Evolutionary conservation across 2,113 vertebrate species (phyloP), one percentile per base, ranked within the genome.

Genomic region (Bambusicola thoracicus): DNA sequence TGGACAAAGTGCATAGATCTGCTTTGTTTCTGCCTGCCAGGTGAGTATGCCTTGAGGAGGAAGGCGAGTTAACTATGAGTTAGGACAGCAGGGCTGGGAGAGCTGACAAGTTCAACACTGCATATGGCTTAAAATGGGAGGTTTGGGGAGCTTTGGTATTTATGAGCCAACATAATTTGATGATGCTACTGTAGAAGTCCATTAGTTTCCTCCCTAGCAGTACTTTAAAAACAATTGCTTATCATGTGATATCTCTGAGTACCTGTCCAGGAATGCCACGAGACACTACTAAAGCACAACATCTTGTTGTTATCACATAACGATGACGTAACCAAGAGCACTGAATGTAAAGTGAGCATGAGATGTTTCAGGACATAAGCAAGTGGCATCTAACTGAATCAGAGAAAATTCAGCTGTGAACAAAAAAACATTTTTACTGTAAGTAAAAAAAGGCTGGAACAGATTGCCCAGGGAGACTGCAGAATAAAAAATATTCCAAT

Each of bases 401-500:
- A 56, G 11, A 40, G 30, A 56, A 87, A 85, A 80, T 65, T 72
- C 43, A 75, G 1, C 11, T 59, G 48, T 43, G 22, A 70, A 29
- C 10, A 87, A 43, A 65, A 65, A 2, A 0, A 6, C 5, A 44
- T 61, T 19, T 63, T 63, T 49, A 27, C 8, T 32, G 4, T 46
- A 58, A 48, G 17, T 5, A 8, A 68, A 48, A 67, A 61, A 55
- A 36, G 0, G 0, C 8, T 49, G 25, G 53, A 67, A 41, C 4
- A 38, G 10, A n/a, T 49, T 81, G 6, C 27, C 36, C 20, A 13
- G 22, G 20, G 66, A 89, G 13, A 66, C 13, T 7, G 5, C 29
- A 40, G 36, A 58, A 22, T 19, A 18, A 48, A 32, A 67, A 46
- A 63, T 49, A 32, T 32, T 25, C 10, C 69, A 88, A 86, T n/a